These are phyloP conservation scores for Tautogolabrus adspersus DNA, from an alignment of 2,113 vertebrate species.

Conservation along the genomic window DNA sequence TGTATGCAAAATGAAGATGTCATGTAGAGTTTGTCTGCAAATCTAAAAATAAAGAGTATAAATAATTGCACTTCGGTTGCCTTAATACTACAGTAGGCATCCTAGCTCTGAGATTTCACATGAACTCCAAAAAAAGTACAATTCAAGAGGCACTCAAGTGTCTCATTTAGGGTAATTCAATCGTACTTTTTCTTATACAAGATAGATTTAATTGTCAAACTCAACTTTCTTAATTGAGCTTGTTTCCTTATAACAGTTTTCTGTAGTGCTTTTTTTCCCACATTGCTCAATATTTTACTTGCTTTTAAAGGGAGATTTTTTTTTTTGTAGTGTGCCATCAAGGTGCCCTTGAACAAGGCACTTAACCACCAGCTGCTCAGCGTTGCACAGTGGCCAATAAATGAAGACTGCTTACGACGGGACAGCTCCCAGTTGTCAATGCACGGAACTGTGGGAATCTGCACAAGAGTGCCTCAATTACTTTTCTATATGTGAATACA, in stretches of 20 bases:
- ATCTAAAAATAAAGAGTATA: not conserved
- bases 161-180: not conserved
- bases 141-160: not conserved
- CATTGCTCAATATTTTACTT: not conserved
- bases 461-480: conserved; percentile 16
- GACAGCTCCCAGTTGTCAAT: conserved; percentile 38
- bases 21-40: not conserved
- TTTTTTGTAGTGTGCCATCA: conserved; percentile 25
- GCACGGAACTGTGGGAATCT: conserved; percentile 42
- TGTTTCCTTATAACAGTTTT: not conserved
- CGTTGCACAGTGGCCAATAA: conserved; percentile 47
- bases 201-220: not conserved
- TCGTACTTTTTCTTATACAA: not conserved
- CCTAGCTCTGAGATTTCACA: not conserved
- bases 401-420: conserved; percentile 22
- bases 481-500: conserved; percentile 33
- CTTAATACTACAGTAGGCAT: not conserved
- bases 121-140: not conserved
- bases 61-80: not conserved
- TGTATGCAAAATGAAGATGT: not conserved
- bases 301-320: not conserved
- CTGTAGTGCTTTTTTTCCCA: not conserved
- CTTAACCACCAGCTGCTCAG: conserved; percentile 64
- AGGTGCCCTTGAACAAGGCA: conserved; percentile 62
- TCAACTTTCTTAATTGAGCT: not conserved